Percentiles rank a stretch among this genome's conserved stretches.
phyloP scores from a whole-genome alignment of 2,797 vertebrate species.

The Micromesistius poutassou region DNA sequence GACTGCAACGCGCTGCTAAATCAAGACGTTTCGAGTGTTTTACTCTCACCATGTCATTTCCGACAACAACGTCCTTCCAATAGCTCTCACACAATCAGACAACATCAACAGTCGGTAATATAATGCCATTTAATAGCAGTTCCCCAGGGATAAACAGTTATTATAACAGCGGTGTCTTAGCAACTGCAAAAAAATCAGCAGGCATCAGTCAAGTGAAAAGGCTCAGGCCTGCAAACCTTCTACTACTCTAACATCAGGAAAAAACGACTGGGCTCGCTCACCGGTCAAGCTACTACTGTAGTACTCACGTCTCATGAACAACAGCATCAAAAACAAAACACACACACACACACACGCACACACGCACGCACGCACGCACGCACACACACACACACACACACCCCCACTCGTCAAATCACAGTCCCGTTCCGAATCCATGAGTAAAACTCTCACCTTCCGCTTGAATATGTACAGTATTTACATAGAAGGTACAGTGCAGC shows the following conservation, averaged over 20 bases:
- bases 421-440: constrained; percentile 24
- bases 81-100: constrained; percentile 34
- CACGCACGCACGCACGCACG: too few species aligned
- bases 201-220: constrained; percentile 67
- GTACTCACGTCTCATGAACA: constrained; percentile 65
- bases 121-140: constrained; percentile 75
- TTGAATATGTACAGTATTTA: constrained; percentile 69
- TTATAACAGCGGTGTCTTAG: constrained; percentile 67
- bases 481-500: constrained; percentile 62
- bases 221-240: constrained; percentile 58
- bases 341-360: constrained; percentile 28
- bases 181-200: constrained; percentile 65
- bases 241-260: constrained; percentile 63
- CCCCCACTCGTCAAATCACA: constrained; percentile 41
- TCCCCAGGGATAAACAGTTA: constrained; percentile 68
- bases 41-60: too few species aligned
- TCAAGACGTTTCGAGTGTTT: too few species aligned
- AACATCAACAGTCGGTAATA: constrained; percentile 63
- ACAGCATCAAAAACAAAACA: constrained; percentile 29
- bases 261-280: constrained; percentile 52
- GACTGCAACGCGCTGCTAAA: neutral
- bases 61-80: neutral
- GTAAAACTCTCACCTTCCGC: constrained; percentile 53
- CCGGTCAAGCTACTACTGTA: constrained; percentile 52
- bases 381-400: constrained; percentile 29